Conservation (phyloP, 1,140 invertebrate species). For the Platorchestia sp. region DNA sequence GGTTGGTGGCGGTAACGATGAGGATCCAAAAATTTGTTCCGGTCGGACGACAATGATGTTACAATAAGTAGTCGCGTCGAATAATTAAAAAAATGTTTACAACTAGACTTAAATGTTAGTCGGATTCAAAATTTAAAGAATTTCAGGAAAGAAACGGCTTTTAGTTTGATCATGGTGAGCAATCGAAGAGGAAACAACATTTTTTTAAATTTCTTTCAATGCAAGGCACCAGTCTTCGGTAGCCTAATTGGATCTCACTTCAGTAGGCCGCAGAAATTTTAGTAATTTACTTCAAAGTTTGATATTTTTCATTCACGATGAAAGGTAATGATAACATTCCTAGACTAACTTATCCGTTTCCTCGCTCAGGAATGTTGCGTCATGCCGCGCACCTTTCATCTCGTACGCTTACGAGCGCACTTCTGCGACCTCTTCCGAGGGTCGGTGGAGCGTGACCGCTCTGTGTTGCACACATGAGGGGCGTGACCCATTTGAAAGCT, state of each 20-base stretch:
- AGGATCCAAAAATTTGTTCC: not conserved
- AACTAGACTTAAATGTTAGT: no score
- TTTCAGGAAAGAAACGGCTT: no score
- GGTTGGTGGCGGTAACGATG: not conserved
- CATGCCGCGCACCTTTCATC: constrained; percentile 6
- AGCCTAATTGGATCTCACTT: not conserved
- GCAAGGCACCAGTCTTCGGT: not conserved
- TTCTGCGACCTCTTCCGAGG: not conserved
- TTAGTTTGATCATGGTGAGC: not conserved
- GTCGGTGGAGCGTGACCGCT: not conserved
- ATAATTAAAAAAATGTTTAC: no score
- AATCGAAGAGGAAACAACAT: not conserved
- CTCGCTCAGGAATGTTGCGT: not conserved
- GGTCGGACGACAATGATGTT: not conserved
- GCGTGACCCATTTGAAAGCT: not conserved
- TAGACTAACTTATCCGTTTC: not conserved
- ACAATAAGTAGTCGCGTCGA: not conserved
- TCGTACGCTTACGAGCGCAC: not conserved
- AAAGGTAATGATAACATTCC: not conserved
- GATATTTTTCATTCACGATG: not conserved
- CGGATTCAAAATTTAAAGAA: no score
- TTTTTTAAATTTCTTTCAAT: not conserved
- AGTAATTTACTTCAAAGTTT: not conserved
- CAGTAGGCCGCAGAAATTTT: not conserved
- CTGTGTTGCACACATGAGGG: not conserved